Percentiles rank a stretch among this genome's conserved stretches.
Conservation (phyloP, 2,113 vertebrate genomes). For the Chloropsis cyanopogon region DNA sequence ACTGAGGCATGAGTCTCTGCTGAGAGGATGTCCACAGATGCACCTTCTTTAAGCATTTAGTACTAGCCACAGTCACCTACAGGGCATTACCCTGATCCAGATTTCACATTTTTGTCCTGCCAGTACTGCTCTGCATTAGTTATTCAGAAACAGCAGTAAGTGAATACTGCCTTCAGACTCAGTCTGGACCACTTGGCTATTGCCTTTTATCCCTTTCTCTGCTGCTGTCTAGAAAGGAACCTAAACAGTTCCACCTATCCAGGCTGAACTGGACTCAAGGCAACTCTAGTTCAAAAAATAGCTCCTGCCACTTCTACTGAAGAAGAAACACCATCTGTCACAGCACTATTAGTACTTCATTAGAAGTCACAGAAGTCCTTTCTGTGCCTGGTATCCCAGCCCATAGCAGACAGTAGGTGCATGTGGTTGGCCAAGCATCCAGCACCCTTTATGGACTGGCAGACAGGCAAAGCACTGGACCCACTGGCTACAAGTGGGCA, state of each 20-base stretch:
- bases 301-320: neutral
- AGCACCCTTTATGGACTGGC: neutral
- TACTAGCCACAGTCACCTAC: neutral
- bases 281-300: neutral
- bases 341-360: neutral
- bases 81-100: neutral
- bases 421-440: neutral
- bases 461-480: neutral
- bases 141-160: neutral
- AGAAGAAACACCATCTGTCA: neutral
- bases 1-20: neutral
- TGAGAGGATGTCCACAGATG: neutral
- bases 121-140: neutral
- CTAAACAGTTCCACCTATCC: neutral
- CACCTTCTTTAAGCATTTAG: neutral
- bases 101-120: neutral
- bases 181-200: neutral
- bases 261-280: neutral
- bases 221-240: neutral
- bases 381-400: neutral
- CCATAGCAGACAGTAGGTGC: neutral
- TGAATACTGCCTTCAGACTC: neutral
- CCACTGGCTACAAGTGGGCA: neutral
- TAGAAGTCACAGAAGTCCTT: neutral
- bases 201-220: neutral